Conservation (phyloP, 1,140 invertebrate genomes). For the Oscheius sp. region DNA sequence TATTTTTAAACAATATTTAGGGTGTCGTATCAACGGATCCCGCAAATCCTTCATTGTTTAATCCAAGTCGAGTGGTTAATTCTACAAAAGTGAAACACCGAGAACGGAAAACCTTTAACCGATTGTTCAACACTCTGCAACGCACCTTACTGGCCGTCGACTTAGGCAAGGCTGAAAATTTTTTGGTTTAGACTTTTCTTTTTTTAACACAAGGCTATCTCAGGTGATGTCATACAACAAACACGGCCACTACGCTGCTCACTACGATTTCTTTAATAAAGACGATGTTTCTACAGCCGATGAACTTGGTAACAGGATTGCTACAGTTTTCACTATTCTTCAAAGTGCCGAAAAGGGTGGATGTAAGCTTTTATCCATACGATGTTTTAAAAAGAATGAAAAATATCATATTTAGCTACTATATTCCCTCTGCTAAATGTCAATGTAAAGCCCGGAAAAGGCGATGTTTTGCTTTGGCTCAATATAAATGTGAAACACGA, state of each 20-base stretch:
- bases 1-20: background rate
- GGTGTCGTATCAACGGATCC: conserved; percentile 1
- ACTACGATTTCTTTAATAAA: conserved; percentile 16
- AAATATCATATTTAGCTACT: background rate
- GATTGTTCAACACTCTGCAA: background rate
- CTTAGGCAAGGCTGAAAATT: background rate
- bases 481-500: background rate
- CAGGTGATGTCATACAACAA: conserved; percentile 15
- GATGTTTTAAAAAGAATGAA: no score
- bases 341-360: background rate
- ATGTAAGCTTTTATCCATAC: background rate
- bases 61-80: background rate
- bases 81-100: background rate
- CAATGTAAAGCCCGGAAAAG: background rate
- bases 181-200: background rate
- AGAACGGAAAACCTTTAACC: background rate
- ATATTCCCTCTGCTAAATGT: background rate
- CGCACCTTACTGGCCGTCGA: background rate
- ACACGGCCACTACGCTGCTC: conserved; percentile 25
- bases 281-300: background rate
- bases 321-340: background rate
- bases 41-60: background rate
- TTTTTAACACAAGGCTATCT: background rate
- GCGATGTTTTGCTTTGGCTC: background rate
- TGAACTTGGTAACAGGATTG: background rate